Evolutionary conservation across 2,888 invertebrate species (phyloP).

Genomic region (Drosophila robusta): DNA sequence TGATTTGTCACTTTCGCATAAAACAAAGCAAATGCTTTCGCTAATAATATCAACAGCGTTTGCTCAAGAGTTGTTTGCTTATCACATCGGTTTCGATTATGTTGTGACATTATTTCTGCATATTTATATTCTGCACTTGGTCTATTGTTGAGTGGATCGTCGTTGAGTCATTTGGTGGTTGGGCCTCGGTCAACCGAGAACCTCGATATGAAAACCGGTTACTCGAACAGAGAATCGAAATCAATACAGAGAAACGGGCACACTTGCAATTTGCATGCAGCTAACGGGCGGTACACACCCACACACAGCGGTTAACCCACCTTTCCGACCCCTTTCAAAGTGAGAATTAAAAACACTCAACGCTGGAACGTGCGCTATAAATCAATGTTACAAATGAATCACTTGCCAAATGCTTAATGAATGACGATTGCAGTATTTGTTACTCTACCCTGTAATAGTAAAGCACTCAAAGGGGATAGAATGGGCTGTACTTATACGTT

Average conservation of each 20-base stretch:
- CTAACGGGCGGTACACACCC: constrained; percentile 45
- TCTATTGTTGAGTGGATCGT: constrained; percentile 14
- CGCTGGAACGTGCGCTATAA: constrained; percentile 61
- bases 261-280: constrained; percentile 64
- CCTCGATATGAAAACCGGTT: constrained; percentile 36
- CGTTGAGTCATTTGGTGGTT: constrained; percentile 61
- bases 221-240: background rate
- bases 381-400: constrained; percentile 69
- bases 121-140: constrained; percentile 33
- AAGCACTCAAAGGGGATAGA: background rate
- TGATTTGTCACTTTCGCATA: constrained; percentile 43
- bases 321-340: constrained; percentile 13
- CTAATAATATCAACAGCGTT: constrained; percentile 6
- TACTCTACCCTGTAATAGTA: constrained; percentile 23
- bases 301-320: constrained; percentile 44
- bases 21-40: constrained; percentile 31
- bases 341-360: constrained; percentile 24
- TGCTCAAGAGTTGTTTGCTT: constrained; percentile 28
- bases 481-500: background rate
- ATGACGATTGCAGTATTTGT: constrained; percentile 51
- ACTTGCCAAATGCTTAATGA: constrained; percentile 62
- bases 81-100: constrained; percentile 24
- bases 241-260: constrained; percentile 3
- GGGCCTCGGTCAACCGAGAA: constrained; percentile 28
- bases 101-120: constrained; percentile 21